These are phyloP conservation scores for Musca vetustissima DNA, from an alignment of 1,140 invertebrate genomes.

Conservation along the genomic window DNA sequence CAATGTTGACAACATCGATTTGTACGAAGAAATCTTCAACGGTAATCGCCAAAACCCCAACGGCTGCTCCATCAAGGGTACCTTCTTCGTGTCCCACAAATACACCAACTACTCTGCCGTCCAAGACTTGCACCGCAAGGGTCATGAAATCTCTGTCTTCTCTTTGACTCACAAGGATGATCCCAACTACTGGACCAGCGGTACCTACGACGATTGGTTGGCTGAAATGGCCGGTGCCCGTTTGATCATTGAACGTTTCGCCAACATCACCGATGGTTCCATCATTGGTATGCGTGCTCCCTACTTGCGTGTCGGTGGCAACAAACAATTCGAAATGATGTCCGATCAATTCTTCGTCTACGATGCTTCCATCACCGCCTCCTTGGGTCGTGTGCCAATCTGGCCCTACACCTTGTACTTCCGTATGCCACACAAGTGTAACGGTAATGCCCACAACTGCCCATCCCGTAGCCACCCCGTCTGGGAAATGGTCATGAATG, in stretches of 20 bases:
- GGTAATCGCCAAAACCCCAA: conserved; percentile 86
- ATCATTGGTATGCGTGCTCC: conserved; percentile 88
- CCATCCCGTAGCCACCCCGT: conserved; percentile 87
- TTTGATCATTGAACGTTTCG: conserved; percentile 83
- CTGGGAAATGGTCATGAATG: conserved; percentile 97
- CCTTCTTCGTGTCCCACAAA: conserved; percentile 95
- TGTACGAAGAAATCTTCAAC: conserved; percentile 89
- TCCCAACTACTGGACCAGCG: conserved; percentile 84
- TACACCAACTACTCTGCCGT: conserved; percentile 95
- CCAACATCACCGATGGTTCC: conserved; percentile 87
- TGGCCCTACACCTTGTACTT: conserved; percentile 96
- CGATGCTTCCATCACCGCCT: conserved; percentile 90
- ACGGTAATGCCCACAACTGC: conserved; percentile 90
- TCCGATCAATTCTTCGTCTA: conserved; percentile 93
- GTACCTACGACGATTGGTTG: conserved; percentile 88
- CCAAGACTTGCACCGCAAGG: conserved; percentile 86
- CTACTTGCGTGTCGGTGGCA: conserved; percentile 87
- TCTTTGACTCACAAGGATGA: conserved; percentile 92
- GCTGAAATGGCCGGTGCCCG: conserved; percentile 95
- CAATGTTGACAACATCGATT: conserved; percentile 91
- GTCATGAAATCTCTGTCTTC: conserved; percentile 92
- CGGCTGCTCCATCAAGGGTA: conserved; percentile 89
- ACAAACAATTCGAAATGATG: conserved; percentile 96
- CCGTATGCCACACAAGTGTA: conserved; percentile 92
- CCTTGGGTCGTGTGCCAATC: conserved; percentile 83